These are phyloP conservation scores for Catharus bicknelli DNA, from an alignment of 2,113 vertebrate species.

Conservation along the genomic window DNA sequence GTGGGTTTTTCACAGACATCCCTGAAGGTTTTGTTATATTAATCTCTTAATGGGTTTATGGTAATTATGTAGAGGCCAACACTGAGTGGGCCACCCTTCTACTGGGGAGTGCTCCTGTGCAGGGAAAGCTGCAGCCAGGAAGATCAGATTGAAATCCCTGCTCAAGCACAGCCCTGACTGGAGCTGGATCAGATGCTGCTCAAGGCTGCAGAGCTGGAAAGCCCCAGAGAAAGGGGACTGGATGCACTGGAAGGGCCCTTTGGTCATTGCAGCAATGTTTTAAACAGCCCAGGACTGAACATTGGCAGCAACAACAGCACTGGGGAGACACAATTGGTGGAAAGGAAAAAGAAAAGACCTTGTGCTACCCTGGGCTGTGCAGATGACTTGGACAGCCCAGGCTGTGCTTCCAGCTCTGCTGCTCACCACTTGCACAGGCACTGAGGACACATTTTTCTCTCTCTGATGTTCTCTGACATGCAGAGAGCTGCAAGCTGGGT, in stretches of 20 bases:
- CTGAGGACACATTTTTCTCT: not conserved
- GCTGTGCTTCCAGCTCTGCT: not conserved
- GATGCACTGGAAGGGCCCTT: not conserved
- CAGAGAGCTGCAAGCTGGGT: not conserved
- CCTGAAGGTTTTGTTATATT: slow-evolving; percentile 30
- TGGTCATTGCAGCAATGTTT: not conserved
- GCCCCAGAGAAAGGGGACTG: not conserved
- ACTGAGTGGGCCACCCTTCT: not conserved
- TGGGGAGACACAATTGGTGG: not conserved
- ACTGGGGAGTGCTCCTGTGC: not conserved
- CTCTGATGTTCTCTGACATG: not conserved
- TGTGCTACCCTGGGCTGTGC: not conserved
- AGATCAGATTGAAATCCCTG: not conserved
- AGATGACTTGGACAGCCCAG: accelerated
- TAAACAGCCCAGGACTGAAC: not conserved
- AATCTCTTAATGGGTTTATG: slow-evolving; percentile 56
- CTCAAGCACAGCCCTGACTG: not conserved
- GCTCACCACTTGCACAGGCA: not conserved
- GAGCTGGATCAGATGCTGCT: not conserved
- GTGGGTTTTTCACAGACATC: not conserved
- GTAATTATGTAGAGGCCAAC: not conserved
- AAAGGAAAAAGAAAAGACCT: not conserved
- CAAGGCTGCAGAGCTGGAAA: not conserved
- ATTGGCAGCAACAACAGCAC: not conserved
- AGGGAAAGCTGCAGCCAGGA: not conserved